Percentiles rank a stretch among this genome's conserved stretches.
phyloP scores from a whole-genome alignment of 2,113 vertebrate species.

The Pachycephala philippinensis region DNA sequence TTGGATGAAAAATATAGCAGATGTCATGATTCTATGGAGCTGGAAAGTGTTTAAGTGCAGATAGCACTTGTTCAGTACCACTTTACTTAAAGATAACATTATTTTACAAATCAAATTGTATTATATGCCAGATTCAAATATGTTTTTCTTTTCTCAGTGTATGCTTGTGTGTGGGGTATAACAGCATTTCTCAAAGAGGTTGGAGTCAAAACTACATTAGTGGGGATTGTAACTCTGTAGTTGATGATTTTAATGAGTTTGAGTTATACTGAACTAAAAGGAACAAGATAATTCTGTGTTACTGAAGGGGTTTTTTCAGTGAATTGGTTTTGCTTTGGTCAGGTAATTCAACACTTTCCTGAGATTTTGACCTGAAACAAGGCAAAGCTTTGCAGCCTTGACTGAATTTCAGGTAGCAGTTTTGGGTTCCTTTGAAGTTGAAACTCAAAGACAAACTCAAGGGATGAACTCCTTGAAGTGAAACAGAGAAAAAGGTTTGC shows the following conservation, averaged over 20 bases:
- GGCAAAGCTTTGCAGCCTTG: neutral
- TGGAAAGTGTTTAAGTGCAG: neutral
- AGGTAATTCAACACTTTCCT: neutral
- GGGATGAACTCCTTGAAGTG: neutral
- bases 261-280: neutral
- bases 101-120: neutral
- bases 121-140: neutral
- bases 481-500: neutral
- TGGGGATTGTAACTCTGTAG: neutral
- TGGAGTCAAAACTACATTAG: neutral
- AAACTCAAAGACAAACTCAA: constrained; percentile 29
- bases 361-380: constrained; percentile 15
- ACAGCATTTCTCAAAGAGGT: neutral
- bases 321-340: neutral
- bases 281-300: neutral
- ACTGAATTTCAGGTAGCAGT: neutral
- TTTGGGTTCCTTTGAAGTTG: constrained; percentile 4
- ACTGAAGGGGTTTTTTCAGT: neutral
- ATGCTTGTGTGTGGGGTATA: neutral
- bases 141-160: neutral
- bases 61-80: neutral
- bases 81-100: neutral
- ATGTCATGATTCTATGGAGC: neutral
- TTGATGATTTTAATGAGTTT: neutral
- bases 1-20: neutral